Evolutionary conservation across 2,113 vertebrate species (phyloP).

Genomic region (Psittacula cyanocephala): DNA sequence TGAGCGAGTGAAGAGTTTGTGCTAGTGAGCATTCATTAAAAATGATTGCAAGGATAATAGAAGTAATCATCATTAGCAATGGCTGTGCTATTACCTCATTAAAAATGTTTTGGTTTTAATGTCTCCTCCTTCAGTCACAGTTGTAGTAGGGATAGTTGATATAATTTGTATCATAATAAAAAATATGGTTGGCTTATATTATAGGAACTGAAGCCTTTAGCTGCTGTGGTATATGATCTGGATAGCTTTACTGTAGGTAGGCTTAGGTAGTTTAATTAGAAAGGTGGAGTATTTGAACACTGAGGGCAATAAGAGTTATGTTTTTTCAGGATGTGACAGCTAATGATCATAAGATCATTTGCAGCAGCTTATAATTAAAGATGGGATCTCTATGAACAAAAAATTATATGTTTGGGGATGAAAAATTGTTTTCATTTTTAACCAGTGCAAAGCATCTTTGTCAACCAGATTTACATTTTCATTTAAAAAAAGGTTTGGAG

Average conservation of each 20-base stretch:
- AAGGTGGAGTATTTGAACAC: constrained; percentile 70
- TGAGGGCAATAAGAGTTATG: constrained; percentile 50
- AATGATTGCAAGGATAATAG: not conserved
- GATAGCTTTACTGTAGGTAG: constrained; percentile 8
- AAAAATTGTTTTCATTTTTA: constrained; percentile 5
- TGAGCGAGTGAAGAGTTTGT: not conserved
- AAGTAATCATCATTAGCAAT: not conserved
- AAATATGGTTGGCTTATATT: not conserved
- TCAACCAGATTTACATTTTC: not conserved
- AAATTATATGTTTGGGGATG: constrained; percentile 32
- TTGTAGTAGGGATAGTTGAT: not conserved
- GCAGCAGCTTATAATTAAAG: constrained; percentile 72
- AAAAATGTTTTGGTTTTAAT: not conserved
- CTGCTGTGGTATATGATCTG: not conserved
- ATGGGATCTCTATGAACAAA: constrained; percentile 38
- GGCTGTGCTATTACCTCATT: not conserved
- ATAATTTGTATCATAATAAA: not conserved
- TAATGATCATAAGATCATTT: constrained; percentile 68
- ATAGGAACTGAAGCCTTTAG: not conserved
- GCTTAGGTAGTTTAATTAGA: constrained; percentile 58
- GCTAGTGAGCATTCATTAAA: not conserved
- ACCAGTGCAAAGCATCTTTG: not conserved
- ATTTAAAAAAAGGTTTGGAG: not conserved
- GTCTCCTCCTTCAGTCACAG: not conserved
- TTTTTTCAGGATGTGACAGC: constrained; percentile 32